Percentiles rank a stretch among this genome's conserved stretches.
Evolutionary conservation across 2,888 invertebrate genomes (phyloP).

Genomic region (Drosophila vallismaia): DNA sequence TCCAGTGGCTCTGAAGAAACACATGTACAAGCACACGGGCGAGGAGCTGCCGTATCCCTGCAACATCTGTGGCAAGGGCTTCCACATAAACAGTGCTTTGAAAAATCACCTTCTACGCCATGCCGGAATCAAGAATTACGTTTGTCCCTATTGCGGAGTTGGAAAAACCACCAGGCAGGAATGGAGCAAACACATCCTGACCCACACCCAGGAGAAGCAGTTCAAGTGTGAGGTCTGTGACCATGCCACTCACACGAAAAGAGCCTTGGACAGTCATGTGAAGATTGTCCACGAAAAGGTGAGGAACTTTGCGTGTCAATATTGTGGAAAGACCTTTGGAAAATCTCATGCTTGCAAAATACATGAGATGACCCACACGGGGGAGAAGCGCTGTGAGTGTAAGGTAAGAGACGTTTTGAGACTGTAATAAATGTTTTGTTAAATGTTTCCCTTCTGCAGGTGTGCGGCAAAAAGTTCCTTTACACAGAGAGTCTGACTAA

Average conservation of each 20-base stretch:
- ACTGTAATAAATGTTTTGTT: too few species aligned
- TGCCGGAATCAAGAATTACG: slow-evolving; percentile 82
- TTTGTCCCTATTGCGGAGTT: slow-evolving; percentile 82
- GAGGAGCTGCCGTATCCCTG: slow-evolving; percentile 81
- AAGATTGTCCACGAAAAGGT: slow-evolving; percentile 81
- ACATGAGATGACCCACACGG: slow-evolving; percentile 81
- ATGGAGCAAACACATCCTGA: slow-evolving; percentile 81
- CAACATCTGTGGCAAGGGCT: slow-evolving; percentile 81
- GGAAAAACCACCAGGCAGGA: slow-evolving; percentile 82
- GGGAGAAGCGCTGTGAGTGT: slow-evolving; percentile 80
- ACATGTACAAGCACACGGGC: slow-evolving; percentile 81
- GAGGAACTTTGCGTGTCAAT: slow-evolving; percentile 79
- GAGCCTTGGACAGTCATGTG: slow-evolving; percentile 80
- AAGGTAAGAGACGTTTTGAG: slow-evolving; percentile 45
- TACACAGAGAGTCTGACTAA: slow-evolving; percentile 80
- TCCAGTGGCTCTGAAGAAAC: slow-evolving; percentile 80
- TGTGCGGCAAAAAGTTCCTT: slow-evolving; percentile 79
- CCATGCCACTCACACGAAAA: slow-evolving; percentile 81
- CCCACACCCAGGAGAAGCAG: slow-evolving; percentile 81
- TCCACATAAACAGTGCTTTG: slow-evolving; percentile 81
- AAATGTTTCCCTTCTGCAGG: slow-evolving; percentile 14
- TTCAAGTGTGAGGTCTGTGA: slow-evolving; percentile 80
- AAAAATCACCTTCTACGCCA: slow-evolving; percentile 82
- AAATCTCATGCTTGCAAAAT: slow-evolving; percentile 81
- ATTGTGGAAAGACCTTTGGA: slow-evolving; percentile 81